These are phyloP conservation scores for Brachionus rubens DNA, from an alignment of 1,140 invertebrate genomes.

Conservation along the genomic window DNA sequence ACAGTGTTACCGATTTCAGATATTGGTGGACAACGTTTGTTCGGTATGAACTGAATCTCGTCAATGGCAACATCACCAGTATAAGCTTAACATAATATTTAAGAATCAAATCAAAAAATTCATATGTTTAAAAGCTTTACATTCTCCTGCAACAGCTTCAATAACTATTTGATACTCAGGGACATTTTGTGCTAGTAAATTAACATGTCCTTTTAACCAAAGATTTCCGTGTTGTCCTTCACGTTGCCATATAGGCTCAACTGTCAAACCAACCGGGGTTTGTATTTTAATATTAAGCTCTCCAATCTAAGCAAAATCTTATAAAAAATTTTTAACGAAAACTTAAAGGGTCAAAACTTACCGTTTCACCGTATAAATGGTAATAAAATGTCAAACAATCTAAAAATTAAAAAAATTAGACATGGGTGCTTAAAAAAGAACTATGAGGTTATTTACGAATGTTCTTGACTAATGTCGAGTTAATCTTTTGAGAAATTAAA, in stretches of 20 bases:
- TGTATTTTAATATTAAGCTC: conserved; percentile 9
- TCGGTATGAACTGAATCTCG: conserved; percentile 9
- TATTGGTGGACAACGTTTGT: conserved; percentile 2
- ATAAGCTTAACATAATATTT: neutral
- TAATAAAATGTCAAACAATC: conserved; percentile 32
- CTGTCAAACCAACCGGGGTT: neutral
- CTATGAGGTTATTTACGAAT: neutral
- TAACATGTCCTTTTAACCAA: neutral
- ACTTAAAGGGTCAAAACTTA: neutral
- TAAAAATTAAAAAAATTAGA: neutral
- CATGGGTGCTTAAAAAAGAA: neutral
- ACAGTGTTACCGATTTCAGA: conserved; percentile 13
- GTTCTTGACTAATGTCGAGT: neutral
- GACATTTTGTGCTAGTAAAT: neutral
- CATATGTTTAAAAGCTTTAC: neutral
- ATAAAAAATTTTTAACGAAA: too few relatives aligned
- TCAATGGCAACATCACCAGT: conserved; percentile 13
- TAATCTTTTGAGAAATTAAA: conserved; percentile 58
- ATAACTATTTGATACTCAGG: conserved; percentile 18
- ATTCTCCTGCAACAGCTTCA: conserved; percentile 8
- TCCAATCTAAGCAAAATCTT: neutral
- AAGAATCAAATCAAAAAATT: too few relatives aligned
- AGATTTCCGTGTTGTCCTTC: neutral
- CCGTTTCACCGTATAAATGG: conserved; percentile 12
- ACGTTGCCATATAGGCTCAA: neutral